These are phyloP conservation scores for Tenthredo livida DNA, from an alignment of 2,888 invertebrate genomes.

Conservation along the genomic window DNA sequence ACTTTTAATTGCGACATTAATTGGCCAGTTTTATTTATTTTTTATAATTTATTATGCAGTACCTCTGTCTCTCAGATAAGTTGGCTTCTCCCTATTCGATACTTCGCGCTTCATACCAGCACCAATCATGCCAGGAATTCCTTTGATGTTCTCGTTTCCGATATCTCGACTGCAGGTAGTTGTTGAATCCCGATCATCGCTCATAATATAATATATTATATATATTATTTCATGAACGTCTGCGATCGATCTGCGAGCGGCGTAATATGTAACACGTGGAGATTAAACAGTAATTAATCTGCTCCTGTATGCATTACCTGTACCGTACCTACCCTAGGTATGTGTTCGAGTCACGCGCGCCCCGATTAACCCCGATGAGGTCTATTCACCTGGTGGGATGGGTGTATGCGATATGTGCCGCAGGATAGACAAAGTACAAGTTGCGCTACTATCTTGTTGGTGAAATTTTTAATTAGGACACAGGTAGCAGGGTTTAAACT, in stretches of 20 bases:
- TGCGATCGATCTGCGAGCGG: too few relatives aligned
- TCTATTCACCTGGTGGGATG: not conserved
- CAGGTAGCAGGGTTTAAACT: not conserved
- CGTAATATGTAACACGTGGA: not conserved
- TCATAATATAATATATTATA: too few relatives aligned
- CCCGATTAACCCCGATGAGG: not conserved
- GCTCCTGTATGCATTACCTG: not conserved
- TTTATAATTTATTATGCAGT: too few relatives aligned
- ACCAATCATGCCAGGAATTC: conserved; percentile 27
- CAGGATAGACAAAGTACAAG: not conserved
- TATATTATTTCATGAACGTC: not conserved
- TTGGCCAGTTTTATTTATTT: too few relatives aligned
- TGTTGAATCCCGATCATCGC: conserved; percentile 29
- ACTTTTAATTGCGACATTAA: too few relatives aligned
- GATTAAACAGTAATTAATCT: not conserved
- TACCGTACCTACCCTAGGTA: too few relatives aligned
- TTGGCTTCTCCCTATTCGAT: conserved; percentile 68
- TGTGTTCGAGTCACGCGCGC: not conserved
- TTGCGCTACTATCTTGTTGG: not conserved
- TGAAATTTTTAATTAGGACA: not conserved
- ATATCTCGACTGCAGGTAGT: conserved; percentile 23
- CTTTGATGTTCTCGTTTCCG: not conserved
- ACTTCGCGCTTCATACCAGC: conserved; percentile 60
- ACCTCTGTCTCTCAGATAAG: conserved; percentile 72
- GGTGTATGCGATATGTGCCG: too few relatives aligned